Conservation (phyloP, 2,113 vertebrate genomes). For the Girardinichthys multiradiatus region DNA sequence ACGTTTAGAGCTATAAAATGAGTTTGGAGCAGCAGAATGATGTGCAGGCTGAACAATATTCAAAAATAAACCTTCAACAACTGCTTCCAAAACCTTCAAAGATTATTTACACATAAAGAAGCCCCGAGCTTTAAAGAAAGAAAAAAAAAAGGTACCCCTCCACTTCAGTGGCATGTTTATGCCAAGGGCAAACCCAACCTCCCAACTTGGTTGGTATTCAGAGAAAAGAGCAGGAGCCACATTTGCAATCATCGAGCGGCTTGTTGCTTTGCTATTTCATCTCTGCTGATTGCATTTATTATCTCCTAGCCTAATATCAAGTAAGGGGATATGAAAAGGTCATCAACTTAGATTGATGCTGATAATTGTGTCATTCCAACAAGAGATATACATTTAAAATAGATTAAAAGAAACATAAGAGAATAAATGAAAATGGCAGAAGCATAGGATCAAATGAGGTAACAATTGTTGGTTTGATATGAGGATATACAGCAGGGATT, state of each 20-base stretch:
- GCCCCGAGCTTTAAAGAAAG: conserved; percentile 58
- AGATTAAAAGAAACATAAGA: conserved; percentile 6
- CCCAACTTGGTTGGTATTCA: conserved; percentile 55
- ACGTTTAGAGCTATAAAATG: conserved; percentile 17
- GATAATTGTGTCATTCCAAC: conserved; percentile 44
- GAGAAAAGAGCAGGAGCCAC: conserved; percentile 40
- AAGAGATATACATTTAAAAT: conserved; percentile 32
- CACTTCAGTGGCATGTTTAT: conserved; percentile 54
- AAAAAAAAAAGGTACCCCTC: conserved; percentile 32
- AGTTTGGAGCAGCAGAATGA: conserved; percentile 21
- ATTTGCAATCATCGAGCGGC: conserved; percentile 59
- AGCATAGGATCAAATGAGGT: conserved; percentile 52
- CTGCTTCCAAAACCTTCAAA: conserved; percentile 25
- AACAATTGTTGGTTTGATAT: conserved; percentile 42
- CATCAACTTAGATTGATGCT: conserved; percentile 37
- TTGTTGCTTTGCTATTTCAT: conserved; percentile 56
- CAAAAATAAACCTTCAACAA: conserved; percentile 40
- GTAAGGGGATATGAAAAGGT: conserved; percentile 41
- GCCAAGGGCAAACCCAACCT: conserved; percentile 49
- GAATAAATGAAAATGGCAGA: conserved; percentile 41
- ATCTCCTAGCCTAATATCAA: conserved; percentile 49
- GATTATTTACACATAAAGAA: conserved; percentile 45
- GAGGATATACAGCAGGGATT: conserved; percentile 36
- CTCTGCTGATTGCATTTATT: conserved; percentile 60
- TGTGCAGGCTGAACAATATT: conserved; percentile 35